Evolutionary conservation across 2,113 vertebrate genomes (phyloP), one percentile per base, ranked within the genome.

Genomic region (Labeo rohita): DNA sequence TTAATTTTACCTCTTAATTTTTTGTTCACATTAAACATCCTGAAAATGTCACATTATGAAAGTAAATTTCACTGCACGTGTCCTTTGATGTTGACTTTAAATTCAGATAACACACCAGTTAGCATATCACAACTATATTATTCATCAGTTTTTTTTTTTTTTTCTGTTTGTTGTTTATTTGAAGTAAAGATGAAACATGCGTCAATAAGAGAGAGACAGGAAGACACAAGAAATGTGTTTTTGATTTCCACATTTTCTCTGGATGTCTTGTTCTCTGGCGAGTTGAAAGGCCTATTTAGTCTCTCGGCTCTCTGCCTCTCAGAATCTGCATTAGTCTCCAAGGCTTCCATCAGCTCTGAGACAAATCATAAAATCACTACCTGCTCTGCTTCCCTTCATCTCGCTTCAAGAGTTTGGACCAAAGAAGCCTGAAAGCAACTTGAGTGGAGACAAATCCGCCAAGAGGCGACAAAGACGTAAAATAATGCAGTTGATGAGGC

Each of bases 311-410:
- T 50, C 45, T 81, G 43, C 43, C 79, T 81, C 13, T 83, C 80
- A 52, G 52, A 59, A 73, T 83, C 65, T 73, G 68, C 81, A 73
- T 73, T 83, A 73, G 81, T 73, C 81, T 83, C 81, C 50, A 73
- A 72, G 36, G 81, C 21, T 28, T 83, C 65, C 49, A 56, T 83
- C 81, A 72, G 81, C 49, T 56, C 47, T 43, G 49, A 54, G 66
- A 72, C 65, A 54, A 70, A 65, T 82, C 45, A 18, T 11, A 82
- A 68, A 68, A 82, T 50, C 61, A 50, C 50, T 68, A 45, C 49
- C 50, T 83, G 36, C 12, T 16, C 16, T 73, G 45, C 45, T 28
- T 70, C 65, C 49, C 65, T 84, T 84, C 50, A 84, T 74, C 82
- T 84, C 18, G 6, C 61, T 13, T 39, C 3, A 39, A 66, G 56